These are phyloP conservation scores for Cyanistes caeruleus DNA, from an alignment of 2,113 vertebrate species.

Conservation along the genomic window DNA sequence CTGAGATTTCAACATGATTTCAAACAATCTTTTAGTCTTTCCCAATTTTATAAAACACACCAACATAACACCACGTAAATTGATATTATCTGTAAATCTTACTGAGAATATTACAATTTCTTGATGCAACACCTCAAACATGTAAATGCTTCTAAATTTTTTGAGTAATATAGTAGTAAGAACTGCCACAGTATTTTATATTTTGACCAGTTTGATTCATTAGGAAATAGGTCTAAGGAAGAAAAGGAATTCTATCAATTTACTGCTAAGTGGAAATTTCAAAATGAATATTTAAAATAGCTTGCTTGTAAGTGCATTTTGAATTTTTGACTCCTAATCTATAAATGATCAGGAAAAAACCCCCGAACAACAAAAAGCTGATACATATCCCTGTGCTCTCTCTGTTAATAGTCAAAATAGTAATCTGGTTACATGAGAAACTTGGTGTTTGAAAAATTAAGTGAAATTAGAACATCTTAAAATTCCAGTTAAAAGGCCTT, in stretches of 20 bases:
- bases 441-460: background rate
- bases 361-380: background rate
- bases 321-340: background rate
- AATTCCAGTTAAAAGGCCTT: background rate
- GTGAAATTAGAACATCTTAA: background rate
- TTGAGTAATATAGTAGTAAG: background rate
- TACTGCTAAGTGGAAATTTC: background rate
- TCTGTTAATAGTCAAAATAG: background rate
- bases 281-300: background rate
- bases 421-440: background rate
- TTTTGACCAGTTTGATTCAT: background rate
- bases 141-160: background rate
- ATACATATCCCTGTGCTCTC: background rate
- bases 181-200: background rate
- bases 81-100: background rate
- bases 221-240: background rate
- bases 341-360: background rate
- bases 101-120: background rate
- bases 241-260: background rate
- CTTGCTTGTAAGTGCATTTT: background rate
- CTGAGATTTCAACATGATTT: conserved; percentile 31
- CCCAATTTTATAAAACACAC: background rate
- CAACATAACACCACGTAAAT: background rate
- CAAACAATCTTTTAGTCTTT: background rate
- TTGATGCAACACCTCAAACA: background rate